phyloP scores from a whole-genome alignment of 1,140 invertebrate species.

The Drosophila murphyi region DNA sequence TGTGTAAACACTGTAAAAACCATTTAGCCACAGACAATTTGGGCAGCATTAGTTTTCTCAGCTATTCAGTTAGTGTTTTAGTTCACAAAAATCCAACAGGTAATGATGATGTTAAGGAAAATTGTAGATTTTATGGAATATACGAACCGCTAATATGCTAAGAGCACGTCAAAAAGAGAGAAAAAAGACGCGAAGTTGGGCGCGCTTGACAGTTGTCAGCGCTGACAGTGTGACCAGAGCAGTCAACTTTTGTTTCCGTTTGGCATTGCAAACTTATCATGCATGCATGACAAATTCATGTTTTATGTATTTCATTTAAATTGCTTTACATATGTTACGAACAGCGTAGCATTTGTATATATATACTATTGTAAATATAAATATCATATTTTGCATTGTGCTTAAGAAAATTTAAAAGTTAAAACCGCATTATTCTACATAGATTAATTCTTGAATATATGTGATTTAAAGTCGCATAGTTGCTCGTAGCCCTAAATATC shows the following conservation, averaged over 20 bases:
- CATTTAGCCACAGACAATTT: slow-evolving; percentile 11
- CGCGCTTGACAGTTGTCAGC: slow-evolving; percentile 38
- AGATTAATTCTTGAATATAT: not conserved
- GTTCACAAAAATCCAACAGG: slow-evolving; percentile 11
- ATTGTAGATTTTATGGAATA: slow-evolving; percentile 55
- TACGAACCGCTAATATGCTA: slow-evolving; percentile 73
- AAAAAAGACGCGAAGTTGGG: slow-evolving; percentile 68
- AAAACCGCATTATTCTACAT: not conserved
- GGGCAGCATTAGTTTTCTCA: slow-evolving; percentile 2
- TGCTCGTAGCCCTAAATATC: not conserved
- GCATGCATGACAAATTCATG: slow-evolving; percentile 5
- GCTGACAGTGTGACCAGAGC: slow-evolving; percentile 17
- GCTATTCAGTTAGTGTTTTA: slow-evolving; percentile 12
- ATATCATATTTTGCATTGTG: too few species aligned
- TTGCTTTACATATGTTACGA: not conserved
- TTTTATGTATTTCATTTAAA: not conserved
- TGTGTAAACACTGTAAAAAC: not conserved
- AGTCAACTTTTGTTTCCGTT: slow-evolving; percentile 44
- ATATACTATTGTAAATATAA: not conserved
- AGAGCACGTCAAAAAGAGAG: slow-evolving; percentile 80
- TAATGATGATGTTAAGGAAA: slow-evolving; percentile 42
- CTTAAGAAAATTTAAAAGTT: not conserved
- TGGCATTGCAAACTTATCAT: slow-evolving; percentile 9
- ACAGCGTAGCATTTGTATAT: not conserved
- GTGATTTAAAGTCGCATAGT: slow-evolving; percentile 1